Conservation (phyloP, 2,113 vertebrate species). For the Amazona vittata region DNA sequence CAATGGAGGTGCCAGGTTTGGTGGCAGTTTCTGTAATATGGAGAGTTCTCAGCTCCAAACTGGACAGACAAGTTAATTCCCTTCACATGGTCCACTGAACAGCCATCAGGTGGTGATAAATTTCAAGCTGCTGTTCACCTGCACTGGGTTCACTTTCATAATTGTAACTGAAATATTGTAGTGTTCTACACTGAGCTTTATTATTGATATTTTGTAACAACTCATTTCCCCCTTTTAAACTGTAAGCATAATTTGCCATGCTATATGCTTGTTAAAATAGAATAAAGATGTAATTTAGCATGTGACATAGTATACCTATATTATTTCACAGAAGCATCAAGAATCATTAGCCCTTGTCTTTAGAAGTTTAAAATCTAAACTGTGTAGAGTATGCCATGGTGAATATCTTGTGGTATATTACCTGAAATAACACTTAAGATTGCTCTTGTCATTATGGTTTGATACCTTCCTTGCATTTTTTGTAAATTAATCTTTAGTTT, state of each 20-base stretch:
- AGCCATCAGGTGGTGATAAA: slow-evolving; percentile 50
- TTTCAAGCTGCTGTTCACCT: slow-evolving; percentile 34
- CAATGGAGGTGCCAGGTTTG: slow-evolving; percentile 12
- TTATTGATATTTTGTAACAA: not conserved
- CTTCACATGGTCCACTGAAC: slow-evolving; percentile 30
- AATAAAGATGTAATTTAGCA: not conserved
- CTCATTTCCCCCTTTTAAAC: not conserved
- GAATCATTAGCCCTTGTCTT: not conserved
- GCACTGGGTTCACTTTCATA: not conserved
- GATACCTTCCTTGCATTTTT: slow-evolving; percentile 40
- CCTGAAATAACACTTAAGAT: not conserved
- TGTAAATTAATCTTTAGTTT: slow-evolving; percentile 70
- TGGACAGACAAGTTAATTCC: slow-evolving; percentile 58
- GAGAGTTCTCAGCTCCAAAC: slow-evolving; percentile 31
- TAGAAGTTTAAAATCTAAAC: not conserved
- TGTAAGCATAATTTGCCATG: not conserved
- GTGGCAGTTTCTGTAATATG: slow-evolving; percentile 20
- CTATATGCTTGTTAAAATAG: not conserved
- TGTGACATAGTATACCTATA: not conserved
- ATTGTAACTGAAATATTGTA: slow-evolving; percentile 33
- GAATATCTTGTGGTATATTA: not conserved
- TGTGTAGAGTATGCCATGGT: not conserved
- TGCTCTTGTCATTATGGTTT: not conserved
- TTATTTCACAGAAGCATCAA: not conserved
- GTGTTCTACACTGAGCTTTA: not conserved